Evolutionary conservation across 2,888 invertebrate genomes (phyloP).

Genomic region (Heteromurus nitidus): DNA sequence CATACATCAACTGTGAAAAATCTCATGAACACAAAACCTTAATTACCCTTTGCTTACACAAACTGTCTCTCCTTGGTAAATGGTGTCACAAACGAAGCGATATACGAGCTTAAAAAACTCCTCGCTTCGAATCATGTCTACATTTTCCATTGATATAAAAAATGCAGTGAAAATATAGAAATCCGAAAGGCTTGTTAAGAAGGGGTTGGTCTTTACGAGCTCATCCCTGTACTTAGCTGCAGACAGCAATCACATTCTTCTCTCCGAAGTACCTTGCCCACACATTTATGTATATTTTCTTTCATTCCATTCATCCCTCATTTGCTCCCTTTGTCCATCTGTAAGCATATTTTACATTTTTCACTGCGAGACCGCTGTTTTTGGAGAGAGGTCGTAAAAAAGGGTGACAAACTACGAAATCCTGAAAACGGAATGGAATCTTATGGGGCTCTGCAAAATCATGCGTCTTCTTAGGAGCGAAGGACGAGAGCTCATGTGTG

Average conservation of each 20-base stretch:
- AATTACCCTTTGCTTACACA: slow-evolving; percentile 4
- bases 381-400: slow-evolving; percentile 53
- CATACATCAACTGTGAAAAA: slow-evolving; percentile 8
- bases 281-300: slow-evolving; percentile 19
- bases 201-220: slow-evolving; percentile 44
- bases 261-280: slow-evolving; percentile 34
- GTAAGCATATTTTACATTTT: slow-evolving; percentile 34
- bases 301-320: slow-evolving; percentile 24
- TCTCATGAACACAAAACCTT: slow-evolving; percentile 4
- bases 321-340: slow-evolving; percentile 23
- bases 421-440: slow-evolving; percentile 27
- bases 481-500: not conserved
- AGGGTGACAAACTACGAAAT: slow-evolving; percentile 48
- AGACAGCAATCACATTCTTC: slow-evolving; percentile 8
- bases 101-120: too few relatives aligned
- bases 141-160: too few relatives aligned
- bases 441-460: slow-evolving; percentile 3
- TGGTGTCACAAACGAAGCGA: slow-evolving; percentile 5
- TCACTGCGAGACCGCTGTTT: slow-evolving; percentile 18
- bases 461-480: not conserved
- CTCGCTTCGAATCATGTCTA: too few relatives aligned
- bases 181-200: slow-evolving; percentile 6
- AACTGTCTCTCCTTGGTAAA: not conserved
- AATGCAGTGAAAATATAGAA: too few relatives aligned
- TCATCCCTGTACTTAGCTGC: not conserved